Evolutionary conservation across 2,888 invertebrate species (phyloP), one percentile per base, ranked within the genome.

Genomic region (Amphipoea lucens): DNA sequence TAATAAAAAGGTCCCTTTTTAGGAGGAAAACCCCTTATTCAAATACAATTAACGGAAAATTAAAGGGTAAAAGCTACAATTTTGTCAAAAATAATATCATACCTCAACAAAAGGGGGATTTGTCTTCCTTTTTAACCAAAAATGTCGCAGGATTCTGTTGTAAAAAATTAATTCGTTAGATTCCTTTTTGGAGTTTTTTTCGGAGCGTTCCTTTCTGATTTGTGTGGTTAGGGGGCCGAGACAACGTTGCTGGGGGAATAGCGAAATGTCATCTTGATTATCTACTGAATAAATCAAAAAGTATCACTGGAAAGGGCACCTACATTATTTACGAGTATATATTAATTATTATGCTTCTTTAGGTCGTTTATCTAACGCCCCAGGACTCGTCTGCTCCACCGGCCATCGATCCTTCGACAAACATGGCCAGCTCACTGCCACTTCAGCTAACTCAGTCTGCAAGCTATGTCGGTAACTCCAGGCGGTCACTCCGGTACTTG

Each of bases 31-130:
- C 7, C 36, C 6, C 63, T 80, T 42, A 83, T 85, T 85, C 40
- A 74, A 76, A 85, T 81, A 40, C 69, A 83, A 76, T 85, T 83
- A 76, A 60, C n/a, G 23, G 42, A 70, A 85, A 85, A 83, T 85
- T 74, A 69, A 60, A 84, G 79, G 57, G 29, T 40, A 69, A 62
- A 74, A 48, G 85, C 40, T 51, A 60, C 71, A 74, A 81, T 65
- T 80, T 74, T 63, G n/a, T 40, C 5, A 74, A 76, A 80, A 66
- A 70, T 66, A 66, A 54, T 14, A 72, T 23, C 60, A 60, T 81
- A 51, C 29, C 45, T 74, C 14, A 73, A 70, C 73, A 42, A 69
- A 71, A 70, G 66, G 0, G 45, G n/a, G 54, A 78, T 60, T 51
- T 45, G 1, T 62, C 54, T 74, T 74, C n/a, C 23, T 45, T 70